A percentile compares a stretch with the other conserved stretches of the same genome.
Conservation (phyloP, 2,113 vertebrate genomes). For the Sinosuthora webbiana region DNA sequence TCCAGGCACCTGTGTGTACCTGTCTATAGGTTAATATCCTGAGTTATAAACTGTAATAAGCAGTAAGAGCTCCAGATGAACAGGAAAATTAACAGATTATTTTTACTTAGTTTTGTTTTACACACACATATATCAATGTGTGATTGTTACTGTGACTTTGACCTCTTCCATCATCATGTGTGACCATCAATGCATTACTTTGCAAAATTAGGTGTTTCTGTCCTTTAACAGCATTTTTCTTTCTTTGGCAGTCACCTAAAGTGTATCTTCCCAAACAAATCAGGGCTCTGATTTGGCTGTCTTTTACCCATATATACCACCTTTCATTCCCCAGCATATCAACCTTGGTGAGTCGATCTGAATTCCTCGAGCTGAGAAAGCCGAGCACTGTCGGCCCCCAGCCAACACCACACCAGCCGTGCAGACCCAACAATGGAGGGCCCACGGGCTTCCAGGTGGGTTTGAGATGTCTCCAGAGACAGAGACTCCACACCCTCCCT, state of each 20-base stretch:
- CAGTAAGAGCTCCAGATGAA: background rate
- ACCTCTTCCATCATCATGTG: background rate
- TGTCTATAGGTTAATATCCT: background rate
- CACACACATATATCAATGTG: accelerated
- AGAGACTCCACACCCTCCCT: background rate
- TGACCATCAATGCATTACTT: background rate
- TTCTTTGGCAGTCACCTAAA: background rate
- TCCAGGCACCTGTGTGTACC: background rate
- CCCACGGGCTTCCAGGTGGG: background rate
- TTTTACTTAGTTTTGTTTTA: background rate
- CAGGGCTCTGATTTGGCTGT: background rate
- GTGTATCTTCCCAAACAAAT: background rate
- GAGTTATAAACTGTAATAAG: background rate
- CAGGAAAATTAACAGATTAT: background rate
- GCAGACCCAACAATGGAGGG: background rate
- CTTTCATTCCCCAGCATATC: background rate
- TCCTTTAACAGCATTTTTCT: background rate
- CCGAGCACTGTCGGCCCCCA: background rate
- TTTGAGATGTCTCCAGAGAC: background rate
- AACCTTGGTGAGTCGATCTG: accelerated
- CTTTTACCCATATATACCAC: background rate
- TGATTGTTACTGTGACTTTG: background rate
- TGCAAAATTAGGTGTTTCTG: background rate
- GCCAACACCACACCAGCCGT: accelerated
- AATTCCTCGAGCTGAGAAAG: background rate